Percentiles rank a stretch among this genome's conserved stretches.
These are phyloP conservation scores for Platypus cylindrus DNA, from an alignment of 2,888 invertebrate species.

Conservation along the genomic window DNA sequence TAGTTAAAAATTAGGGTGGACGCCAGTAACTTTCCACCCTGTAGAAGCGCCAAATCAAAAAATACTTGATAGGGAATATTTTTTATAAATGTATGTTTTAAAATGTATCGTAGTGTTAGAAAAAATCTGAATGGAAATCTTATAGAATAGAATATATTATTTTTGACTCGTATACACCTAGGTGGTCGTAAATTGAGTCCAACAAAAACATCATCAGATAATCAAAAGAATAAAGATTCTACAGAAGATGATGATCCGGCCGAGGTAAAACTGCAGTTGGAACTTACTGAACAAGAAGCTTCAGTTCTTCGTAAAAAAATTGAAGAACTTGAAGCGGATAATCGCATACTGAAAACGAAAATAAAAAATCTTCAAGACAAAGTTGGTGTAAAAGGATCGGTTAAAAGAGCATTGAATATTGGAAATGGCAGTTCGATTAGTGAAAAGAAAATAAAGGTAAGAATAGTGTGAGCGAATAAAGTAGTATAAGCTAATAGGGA, in stretches of 20 bases:
- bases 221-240: slow-evolving; percentile 55
- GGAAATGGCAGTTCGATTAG: slow-evolving; percentile 39
- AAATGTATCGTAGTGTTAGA: too few species aligned
- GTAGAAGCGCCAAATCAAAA: too few species aligned
- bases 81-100: too few species aligned
- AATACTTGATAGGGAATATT: too few species aligned
- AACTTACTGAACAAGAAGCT: slow-evolving; percentile 83
- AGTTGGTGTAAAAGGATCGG: slow-evolving; percentile 37
- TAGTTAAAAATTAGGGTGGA: slow-evolving; percentile 3
- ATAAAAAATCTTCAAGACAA: slow-evolving; percentile 67
- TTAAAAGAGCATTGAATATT: slow-evolving; percentile 19
- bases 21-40: too few species aligned
- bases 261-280: slow-evolving; percentile 72
- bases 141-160: not conserved
- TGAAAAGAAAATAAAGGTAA: slow-evolving; percentile 54
- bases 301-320: slow-evolving; percentile 70
- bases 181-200: slow-evolving; percentile 59
- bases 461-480: too few species aligned
- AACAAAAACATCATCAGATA: slow-evolving; percentile 50
- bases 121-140: too few species aligned
- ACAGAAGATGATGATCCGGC: slow-evolving; percentile 70
- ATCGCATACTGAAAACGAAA: slow-evolving; percentile 58
- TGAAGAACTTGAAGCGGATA: slow-evolving; percentile 71
- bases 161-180: slow-evolving; percentile 29
- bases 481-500: not conserved